phyloP scores from a whole-genome alignment of 2,888 invertebrate species.

The Sepiola atlantica region DNA sequence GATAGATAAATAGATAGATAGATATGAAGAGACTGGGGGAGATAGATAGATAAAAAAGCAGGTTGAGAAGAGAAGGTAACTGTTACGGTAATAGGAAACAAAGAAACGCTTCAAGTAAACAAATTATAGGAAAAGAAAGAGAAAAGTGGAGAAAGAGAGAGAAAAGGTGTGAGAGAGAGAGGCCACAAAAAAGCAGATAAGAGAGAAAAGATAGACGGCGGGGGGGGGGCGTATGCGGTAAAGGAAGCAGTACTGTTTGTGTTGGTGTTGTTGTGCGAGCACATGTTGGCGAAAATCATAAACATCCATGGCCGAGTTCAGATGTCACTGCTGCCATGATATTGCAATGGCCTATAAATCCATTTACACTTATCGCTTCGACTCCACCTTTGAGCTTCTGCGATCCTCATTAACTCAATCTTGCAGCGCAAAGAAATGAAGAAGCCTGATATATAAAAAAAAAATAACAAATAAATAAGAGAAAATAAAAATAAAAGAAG shows the following conservation, averaged over 20 bases:
- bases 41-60: too few relatives aligned
- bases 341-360: not conserved
- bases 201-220: not conserved
- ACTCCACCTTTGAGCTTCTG: not conserved
- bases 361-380: not conserved
- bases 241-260: too few relatives aligned
- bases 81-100: too few relatives aligned
- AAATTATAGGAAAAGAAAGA: not conserved
- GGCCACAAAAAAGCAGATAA: not conserved
- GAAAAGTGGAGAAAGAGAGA: not conserved
- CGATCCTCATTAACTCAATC: not conserved
- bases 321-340: not conserved
- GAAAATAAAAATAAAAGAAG: too few relatives aligned
- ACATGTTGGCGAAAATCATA: not conserved
- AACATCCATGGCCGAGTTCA: not conserved
- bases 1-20: too few relatives aligned
- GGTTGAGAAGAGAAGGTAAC: too few relatives aligned
- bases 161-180: too few relatives aligned
- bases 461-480: too few relatives aligned
- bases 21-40: too few relatives aligned
- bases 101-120: too few relatives aligned
- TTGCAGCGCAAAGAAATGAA: not conserved
- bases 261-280: not conserved
- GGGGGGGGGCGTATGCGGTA: accelerated
- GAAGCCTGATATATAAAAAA: not conserved